Evolutionary conservation across 1,140 invertebrate genomes (phyloP), one percentile per base, ranked within the genome.

Genomic region (Drosophila miranda): DNA sequence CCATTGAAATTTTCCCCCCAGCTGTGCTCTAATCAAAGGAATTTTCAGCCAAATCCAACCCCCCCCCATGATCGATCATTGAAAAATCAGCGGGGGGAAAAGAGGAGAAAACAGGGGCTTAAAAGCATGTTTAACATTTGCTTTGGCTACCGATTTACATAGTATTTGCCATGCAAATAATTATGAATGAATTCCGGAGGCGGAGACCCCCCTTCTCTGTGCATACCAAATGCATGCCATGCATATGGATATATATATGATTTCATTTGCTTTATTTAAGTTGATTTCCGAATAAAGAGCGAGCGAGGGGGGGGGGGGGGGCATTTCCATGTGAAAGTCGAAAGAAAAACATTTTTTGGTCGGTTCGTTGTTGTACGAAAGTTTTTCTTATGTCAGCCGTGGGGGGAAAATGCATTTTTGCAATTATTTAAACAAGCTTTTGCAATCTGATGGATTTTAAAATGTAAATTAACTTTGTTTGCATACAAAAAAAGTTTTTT

Each of bases 211-310:
- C 43, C 51, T 6, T 14, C 3, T 38, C 38, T 54, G 59, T 58
- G 69, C 69, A 74, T 74, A 63, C 19, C 7, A 52, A 58, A 73
- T 34, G 28, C 59, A 48, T 43, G 34, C 42, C 45, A 74, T 73
- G 59, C 57, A 72, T 72, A 50, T 56, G 58, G 52, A 57, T 73
- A 64, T 72, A 64, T 72, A 46, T 55, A 44, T 13, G 23, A 63
- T 73, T 80, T 76, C 67, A 68, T 80, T 83, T 80, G 53, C 43
- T 76, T 53, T 69, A 76, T 55, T 76, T 66, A 83, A 84, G 76
- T 79, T 61, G 55, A 54, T 75, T 79, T 52, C 49, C 34, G 53
- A 55, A 78, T 55, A 64, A 59, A 64, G 49, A 57, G 48, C 46
- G 34, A 9, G 23, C 21, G 34, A 30, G 38, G 34, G 11, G 14